Base-by-base conservation (phyloP, 2,113 vertebrate genomes). In the Psilopogon haemacephalus region DNA sequence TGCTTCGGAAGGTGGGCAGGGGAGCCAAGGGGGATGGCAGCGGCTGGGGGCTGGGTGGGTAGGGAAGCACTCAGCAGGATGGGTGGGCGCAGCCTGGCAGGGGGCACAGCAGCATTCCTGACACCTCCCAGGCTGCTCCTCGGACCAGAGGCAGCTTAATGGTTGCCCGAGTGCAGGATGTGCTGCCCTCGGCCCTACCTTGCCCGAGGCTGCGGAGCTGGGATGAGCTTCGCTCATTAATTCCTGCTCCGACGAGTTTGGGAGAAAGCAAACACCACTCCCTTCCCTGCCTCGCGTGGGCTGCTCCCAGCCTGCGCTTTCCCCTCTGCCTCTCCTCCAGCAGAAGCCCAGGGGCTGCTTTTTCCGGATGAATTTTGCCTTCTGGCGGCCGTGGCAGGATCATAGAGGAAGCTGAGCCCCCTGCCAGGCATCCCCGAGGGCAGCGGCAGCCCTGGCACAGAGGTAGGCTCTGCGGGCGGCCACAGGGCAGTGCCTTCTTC, bases 1-100 rank as follows among this genome's bases (percentile, higher is more conserved):
- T 11, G 44, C 72, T 69, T 8, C 2, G 12, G 28, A 54, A 30
- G 5, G 42, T 4, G 11, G 0, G 33, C 5, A 5, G 1, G 3
- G 55, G 42, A 79, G 68, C 23, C 14, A 32, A 14, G 4, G 0
- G 54, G 16, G 55, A 4, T 4, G 62, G 35, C 38, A 77, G 46
- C 69, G 78, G 60, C 62, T 38, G 38, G 32, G 65, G 94, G 72
- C n/a, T 18, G 79, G 54, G 28, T 56, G 64, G 16, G 14, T 54
- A 63, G 17, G 4, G 30, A 2, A 32, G n/a, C 3, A 77, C 58
- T 6, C 70, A 24, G 42, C 44, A 27, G 84, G 74, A 54, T 35
- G 82, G 77, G 81, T 65, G 87, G 85, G 8, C 70, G 89, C 81
- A 58, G 84, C 67, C 7, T 3, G 71, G 18, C 50, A 58, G 2